Evolutionary conservation across 2,888 invertebrate species (phyloP).

Genomic region (Ophion obscuratus): DNA sequence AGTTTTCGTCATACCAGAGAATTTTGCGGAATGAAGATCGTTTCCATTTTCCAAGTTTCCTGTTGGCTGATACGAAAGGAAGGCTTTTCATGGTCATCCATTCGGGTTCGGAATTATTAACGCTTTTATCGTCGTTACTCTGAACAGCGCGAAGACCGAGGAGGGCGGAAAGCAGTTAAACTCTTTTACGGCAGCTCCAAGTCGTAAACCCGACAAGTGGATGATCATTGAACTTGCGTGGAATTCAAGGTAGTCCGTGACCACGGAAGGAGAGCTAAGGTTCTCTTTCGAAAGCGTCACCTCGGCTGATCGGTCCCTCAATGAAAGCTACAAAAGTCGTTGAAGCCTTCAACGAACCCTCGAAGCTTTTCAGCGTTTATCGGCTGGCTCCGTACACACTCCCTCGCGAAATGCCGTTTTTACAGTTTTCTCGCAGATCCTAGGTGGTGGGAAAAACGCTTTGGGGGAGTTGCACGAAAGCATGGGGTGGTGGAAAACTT

Average conservation of each 20-base stretch:
- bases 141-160: not conserved
- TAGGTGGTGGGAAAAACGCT: constrained; percentile 17
- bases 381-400: constrained; percentile 36
- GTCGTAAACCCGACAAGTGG: constrained; percentile 77
- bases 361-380: constrained; percentile 68
- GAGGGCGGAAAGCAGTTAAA: constrained; percentile 58
- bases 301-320: constrained; percentile 66
- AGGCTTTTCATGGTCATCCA: constrained; percentile 59
- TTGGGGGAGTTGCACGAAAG: constrained; percentile 48
- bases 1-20: not conserved
- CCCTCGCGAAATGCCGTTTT: constrained; percentile 67
- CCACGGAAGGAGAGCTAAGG: constrained; percentile 34
- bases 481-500: constrained; percentile 19
- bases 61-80: not conserved
- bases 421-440: constrained; percentile 68
- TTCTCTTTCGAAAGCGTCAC: constrained; percentile 35
- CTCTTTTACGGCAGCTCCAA: constrained; percentile 65
- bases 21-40: not conserved
- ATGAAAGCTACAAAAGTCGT: constrained; percentile 76
- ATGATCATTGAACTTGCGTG: constrained; percentile 77
- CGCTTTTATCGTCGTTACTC: constrained; percentile 25
- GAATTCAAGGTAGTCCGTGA: constrained; percentile 66
- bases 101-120: constrained; percentile 71
- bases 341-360: constrained; percentile 60
- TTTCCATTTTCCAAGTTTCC: not conserved